Base-by-base conservation (phyloP, 2,797 vertebrate genomes). In the Enteromius trimaculatus region DNA sequence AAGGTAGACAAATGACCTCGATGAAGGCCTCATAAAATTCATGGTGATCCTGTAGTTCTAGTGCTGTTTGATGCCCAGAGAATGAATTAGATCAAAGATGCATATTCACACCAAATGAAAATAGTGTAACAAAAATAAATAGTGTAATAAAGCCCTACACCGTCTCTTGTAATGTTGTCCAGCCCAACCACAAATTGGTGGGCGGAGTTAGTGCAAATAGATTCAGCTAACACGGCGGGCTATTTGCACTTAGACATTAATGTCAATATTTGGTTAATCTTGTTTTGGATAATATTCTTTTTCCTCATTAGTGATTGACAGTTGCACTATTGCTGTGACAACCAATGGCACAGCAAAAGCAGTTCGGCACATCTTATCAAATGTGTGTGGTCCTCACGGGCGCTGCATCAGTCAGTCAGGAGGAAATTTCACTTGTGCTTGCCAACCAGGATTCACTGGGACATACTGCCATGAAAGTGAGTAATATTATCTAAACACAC, bases 381-480 rank as follows among this genome's bases (percentile, higher is more conserved):
- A 95, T 0, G 96, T 97, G 77, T 99, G 98, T n/a, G 97, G 98
- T 4, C 96, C 96, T n/a, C 97, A 96, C 1, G 98, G 98, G 8
- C 96, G 81, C 76, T 99, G 98, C 55, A 91, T 97, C 84, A 98
- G 97, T 89, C 95, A 94, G 79, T 96, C 96, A 0, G 95, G 95
- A 13, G 97, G 97, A 72, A 98, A 98, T 93, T 99, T 98, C 90
- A 98, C 97, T 88, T 99, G 98, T 85, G 92, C 96, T 82, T 99
- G 98, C 53, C 94, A 97, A 44, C 94, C 93, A 16, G 98, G 97
- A 77, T 99, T 99, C 92, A 98, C 96, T 1, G 97, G 98, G 82
- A 91, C 90, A 77, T 98, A 99, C 91, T 99, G 98, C 91, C 98
- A 99, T 1, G 97, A 99, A 93, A 99, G 98, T 99, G 95, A 96